Evolutionary conservation across 2,113 vertebrate species (phyloP).

Genomic region (Ochotona princeps): DNA sequence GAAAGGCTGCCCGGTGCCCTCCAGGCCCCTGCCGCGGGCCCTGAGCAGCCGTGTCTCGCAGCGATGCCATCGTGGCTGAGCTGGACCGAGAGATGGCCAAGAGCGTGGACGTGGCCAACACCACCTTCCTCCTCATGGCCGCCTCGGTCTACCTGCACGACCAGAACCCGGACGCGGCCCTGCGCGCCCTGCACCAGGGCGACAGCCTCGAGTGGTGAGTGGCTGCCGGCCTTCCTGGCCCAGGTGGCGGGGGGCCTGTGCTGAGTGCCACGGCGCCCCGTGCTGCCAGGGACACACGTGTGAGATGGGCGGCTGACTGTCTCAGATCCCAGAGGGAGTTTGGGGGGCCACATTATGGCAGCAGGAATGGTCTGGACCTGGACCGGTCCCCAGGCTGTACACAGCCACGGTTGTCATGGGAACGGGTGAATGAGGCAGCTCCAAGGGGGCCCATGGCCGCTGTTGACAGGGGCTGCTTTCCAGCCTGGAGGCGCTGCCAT

Average conservation of each 20-base stretch:
- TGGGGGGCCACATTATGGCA: too few relatives aligned
- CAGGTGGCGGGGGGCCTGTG: too few relatives aligned
- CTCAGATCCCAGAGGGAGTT: too few relatives aligned
- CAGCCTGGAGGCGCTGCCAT: background rate
- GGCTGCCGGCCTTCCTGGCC: too few relatives aligned
- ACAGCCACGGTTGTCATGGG: background rate
- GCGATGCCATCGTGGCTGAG: slow-evolving; percentile 91
- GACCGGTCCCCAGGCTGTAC: background rate
- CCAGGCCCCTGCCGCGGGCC: background rate
- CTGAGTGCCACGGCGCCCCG: too few relatives aligned
- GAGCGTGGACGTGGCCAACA: slow-evolving; percentile 92
- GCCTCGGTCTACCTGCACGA: slow-evolving; percentile 94
- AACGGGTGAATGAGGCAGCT: background rate
- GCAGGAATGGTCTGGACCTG: background rate
- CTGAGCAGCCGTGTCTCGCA: slow-evolving; percentile 41
- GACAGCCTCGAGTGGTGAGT: slow-evolving; percentile 95
- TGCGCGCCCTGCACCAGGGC: slow-evolving; percentile 94
- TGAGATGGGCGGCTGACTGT: too few relatives aligned
- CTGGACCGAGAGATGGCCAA: slow-evolving; percentile 95
- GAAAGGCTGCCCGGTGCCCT: too few relatives aligned
- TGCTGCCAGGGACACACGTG: too few relatives aligned
- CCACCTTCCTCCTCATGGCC: slow-evolving; percentile 95
- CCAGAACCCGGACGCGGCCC: slow-evolving; percentile 91
- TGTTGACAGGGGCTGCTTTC: background rate
- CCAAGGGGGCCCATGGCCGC: too few relatives aligned